Conservation (phyloP, 2,797 vertebrate species). For the Scleropages formosus region DNA sequence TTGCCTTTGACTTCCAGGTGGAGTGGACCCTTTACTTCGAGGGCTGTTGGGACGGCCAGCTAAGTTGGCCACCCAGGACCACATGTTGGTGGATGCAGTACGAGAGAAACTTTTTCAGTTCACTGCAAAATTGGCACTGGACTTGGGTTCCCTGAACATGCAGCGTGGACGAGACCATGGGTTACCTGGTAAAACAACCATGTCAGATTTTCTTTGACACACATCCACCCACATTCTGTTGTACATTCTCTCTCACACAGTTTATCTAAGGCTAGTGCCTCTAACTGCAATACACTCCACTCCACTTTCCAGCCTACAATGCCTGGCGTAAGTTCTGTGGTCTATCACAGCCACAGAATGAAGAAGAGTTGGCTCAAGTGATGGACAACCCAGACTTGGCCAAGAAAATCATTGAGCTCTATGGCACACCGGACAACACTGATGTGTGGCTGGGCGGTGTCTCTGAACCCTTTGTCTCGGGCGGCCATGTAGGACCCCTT, state of each 20-base stretch:
- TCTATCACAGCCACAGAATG: conserved; percentile 71
- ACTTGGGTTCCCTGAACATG: conserved; percentile 83
- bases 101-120: conserved; percentile 69
- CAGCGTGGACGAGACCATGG: conserved; percentile 80
- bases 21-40: conserved; percentile 66
- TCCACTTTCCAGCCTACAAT: conserved; percentile 76
- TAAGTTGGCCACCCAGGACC: conserved; percentile 67
- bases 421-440: conserved; percentile 76
- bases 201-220: no score
- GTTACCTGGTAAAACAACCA: conserved; percentile 76
- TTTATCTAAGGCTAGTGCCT: not conserved
- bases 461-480: conserved; percentile 73
- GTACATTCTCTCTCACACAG: no score
- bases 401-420: conserved; percentile 67
- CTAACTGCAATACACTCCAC: not conserved
- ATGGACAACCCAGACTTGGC: conserved; percentile 66
- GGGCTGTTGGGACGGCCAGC: conserved; percentile 63
- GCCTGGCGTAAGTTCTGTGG: conserved; percentile 78
- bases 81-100: conserved; percentile 68
- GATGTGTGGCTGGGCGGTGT: conserved; percentile 84
- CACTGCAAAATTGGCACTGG: conserved; percentile 64
- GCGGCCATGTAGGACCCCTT: conserved; percentile 79
- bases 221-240: no score
- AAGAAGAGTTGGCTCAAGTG: conserved; percentile 64
- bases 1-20: conserved; percentile 53